These are phyloP conservation scores for Epizoanthus rinbou DNA, from an alignment of 92 coral and sea anemone species.

Conservation along the genomic window DNA sequence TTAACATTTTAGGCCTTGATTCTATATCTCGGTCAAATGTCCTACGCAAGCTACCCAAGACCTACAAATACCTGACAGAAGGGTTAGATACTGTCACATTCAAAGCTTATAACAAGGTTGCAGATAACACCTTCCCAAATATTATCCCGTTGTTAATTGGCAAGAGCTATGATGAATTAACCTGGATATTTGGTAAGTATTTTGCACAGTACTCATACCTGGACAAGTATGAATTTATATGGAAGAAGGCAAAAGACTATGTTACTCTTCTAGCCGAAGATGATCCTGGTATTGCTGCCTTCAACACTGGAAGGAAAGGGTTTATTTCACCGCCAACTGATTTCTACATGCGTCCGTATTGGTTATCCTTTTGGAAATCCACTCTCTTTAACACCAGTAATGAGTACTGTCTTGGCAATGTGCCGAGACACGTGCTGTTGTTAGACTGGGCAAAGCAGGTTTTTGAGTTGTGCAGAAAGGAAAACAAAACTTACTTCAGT, in stretches of 20 bases:
- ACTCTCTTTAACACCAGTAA: constrained; percentile 10
- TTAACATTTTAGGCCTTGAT: constrained; percentile 30
- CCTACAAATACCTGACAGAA: constrained; percentile 25
- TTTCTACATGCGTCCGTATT: constrained; percentile 40
- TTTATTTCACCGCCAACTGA: constrained; percentile 25
- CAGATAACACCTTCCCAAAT: constrained; percentile 33
- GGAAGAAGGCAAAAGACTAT: constrained; percentile 25
- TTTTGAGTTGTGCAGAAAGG: constrained; percentile 15
- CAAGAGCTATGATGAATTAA: constrained; percentile 28
- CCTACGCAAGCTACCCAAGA: constrained; percentile 23
- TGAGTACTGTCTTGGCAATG: constrained; percentile 32
- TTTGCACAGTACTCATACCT: constrained; percentile 4
- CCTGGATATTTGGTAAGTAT: constrained; percentile 32
- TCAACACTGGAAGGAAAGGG: constrained; percentile 34
- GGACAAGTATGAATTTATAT: constrained; percentile 32
- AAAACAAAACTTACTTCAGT: constrained; percentile 15
- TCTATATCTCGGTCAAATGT: constrained; percentile 26
- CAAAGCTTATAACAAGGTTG: constrained; percentile 8
- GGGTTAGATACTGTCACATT: constrained; percentile 5
- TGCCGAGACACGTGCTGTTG: constrained; percentile 20
- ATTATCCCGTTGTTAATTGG: constrained; percentile 25
- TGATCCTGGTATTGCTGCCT: constrained; percentile 27
- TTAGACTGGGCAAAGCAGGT: constrained; percentile 26
- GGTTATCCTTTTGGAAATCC: constrained; percentile 33
- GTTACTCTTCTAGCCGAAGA: constrained; percentile 32